phyloP scores from a whole-genome alignment of 2,113 vertebrate species.

The Percopsis transmontana region DNA sequence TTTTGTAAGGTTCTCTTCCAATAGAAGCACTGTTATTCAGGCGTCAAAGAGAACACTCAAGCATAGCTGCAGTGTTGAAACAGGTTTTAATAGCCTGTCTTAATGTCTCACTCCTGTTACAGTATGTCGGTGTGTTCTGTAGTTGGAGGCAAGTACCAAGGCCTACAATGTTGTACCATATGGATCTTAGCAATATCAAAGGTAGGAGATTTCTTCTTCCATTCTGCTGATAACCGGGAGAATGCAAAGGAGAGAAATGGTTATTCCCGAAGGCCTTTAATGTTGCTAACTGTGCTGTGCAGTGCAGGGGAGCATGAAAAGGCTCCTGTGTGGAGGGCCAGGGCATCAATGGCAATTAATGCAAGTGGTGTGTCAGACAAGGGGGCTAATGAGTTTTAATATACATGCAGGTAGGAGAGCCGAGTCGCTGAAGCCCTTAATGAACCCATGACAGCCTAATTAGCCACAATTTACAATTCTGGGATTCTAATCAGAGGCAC shows the following conservation, averaged over 20 bases:
- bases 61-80: no score
- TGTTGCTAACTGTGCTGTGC: slow-evolving; percentile 59
- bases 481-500: slow-evolving; percentile 96
- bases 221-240: slow-evolving; percentile 24
- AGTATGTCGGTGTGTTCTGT: not conserved
- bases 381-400: slow-evolving; percentile 99
- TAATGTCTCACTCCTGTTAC: no score
- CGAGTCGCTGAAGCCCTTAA: slow-evolving; percentile 97
- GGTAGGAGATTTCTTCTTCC: not conserved
- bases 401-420: slow-evolving; percentile 99
- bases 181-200: not conserved
- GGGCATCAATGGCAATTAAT: slow-evolving; percentile 94
- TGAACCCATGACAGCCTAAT: slow-evolving; percentile 99
- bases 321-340: slow-evolving; percentile 80
- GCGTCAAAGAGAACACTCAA: no score
- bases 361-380: slow-evolving; percentile 98
- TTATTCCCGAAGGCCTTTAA: slow-evolving; percentile 47
- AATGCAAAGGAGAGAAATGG: slow-evolving; percentile 19
- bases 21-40: no score
- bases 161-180: not conserved
- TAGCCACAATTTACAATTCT: slow-evolving; percentile 99
- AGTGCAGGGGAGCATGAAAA: slow-evolving; percentile 80
- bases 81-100: no score
- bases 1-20: no score
- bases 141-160: not conserved